These are phyloP conservation scores for Philonicus albiceps DNA, from an alignment of 2,888 invertebrate genomes.

Conservation along the genomic window DNA sequence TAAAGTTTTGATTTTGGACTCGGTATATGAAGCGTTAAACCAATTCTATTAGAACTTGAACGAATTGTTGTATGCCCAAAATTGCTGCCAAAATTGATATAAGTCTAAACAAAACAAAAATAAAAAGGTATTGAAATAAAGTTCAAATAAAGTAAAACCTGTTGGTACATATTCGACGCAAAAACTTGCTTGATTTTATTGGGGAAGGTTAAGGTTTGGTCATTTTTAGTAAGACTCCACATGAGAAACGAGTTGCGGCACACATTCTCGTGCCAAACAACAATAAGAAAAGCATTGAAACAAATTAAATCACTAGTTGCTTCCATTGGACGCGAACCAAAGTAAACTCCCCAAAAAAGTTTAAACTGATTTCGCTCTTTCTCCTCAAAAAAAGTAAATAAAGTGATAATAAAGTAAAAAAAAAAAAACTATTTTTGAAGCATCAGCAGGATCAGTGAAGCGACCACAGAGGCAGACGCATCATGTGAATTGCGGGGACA, in stretches of 20 bases:
- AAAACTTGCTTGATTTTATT: neutral
- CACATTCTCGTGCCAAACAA: neutral
- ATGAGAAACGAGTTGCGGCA: neutral
- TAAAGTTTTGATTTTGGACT: no score
- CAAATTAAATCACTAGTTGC: neutral
- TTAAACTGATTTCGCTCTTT: neutral
- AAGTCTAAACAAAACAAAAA: neutral
- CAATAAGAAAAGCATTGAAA: neutral
- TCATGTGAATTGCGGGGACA: neutral
- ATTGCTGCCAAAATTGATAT: neutral
- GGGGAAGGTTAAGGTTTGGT: neutral
- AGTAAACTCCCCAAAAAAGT: neutral
- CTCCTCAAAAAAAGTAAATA: neutral
- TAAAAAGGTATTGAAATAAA: neutral
- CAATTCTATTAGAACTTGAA: neutral
- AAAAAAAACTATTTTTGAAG: neutral
- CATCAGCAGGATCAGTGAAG: neutral
- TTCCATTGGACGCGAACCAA: neutral
- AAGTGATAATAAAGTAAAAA: neutral
- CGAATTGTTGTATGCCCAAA: neutral
- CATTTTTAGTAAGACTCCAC: neutral
- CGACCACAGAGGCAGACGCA: neutral
- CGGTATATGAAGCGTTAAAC: no score
- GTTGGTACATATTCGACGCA: neutral
- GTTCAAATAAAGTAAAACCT: neutral